Base-by-base conservation (phyloP, 1,140 invertebrate species). In the Drosophila mojavensis region DNA sequence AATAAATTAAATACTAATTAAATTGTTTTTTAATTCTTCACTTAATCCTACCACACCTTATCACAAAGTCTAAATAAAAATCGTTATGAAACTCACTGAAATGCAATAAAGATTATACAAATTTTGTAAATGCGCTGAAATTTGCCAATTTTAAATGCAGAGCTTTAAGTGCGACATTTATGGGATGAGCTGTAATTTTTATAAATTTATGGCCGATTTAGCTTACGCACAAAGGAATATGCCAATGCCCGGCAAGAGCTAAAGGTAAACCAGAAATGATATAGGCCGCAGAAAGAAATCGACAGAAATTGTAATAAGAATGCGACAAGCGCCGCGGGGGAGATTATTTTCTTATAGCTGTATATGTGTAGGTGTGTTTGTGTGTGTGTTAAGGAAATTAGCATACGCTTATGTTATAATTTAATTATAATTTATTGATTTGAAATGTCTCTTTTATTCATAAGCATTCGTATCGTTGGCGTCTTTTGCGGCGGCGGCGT, bases 401-500 rank as follows among this genome's bases (percentile, higher is more conserved):
- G 83, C 84, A 84, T 88, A 54, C 73, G 79, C 77, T 86, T 83
- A 88, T 80, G 79, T 83, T 89, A 88, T 89, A 89, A 89, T 84
- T 88, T 89, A 89, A 89, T 89, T 89, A 89, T 85, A 90, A 89
- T 90, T 89, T 89, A 89, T 89, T 89, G 84, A 72, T 90, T 89
- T 80, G 75, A 79, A 84, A 78, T 71, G 73, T 81, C 70, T 58
- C 50, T 84, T 74, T 89, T 89, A 83, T 89, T 65, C 20, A 24
- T 76, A 70, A 64, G 70, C 51, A 36, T 28, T 66, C 20, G 41
- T 70, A 10, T 45, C 48, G 50, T 65, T 62, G 39, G 45, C 15
- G 17, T 71, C 55, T 56, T 66, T 36, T 15, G 43, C 43, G 59
- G 79, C 83, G 83, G 79, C 65, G 62, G 86, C 82, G 86, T 90